Evolutionary conservation across 2,888 invertebrate species (phyloP), one percentile per base, ranked within the genome.

Genomic region (Sclerodermus sp.): DNA sequence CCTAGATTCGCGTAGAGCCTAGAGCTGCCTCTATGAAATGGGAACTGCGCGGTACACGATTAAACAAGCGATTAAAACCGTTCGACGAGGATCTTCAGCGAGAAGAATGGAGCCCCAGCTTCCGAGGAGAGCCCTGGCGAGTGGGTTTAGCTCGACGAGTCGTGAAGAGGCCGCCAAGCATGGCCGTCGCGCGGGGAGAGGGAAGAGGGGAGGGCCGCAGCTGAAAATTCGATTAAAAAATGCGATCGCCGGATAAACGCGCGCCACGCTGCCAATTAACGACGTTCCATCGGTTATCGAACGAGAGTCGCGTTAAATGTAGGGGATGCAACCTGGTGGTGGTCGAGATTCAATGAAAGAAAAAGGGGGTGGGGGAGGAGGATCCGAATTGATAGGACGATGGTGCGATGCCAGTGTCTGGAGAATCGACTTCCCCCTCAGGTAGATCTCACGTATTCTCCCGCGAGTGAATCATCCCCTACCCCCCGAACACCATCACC

Each of bases 171-270:
- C 30, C 18, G 30, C 31, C 18, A 18, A 16, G 32, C 36, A 9
- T 8, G 37, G 13, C 18, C 8, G 23, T 23, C 3, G n/a, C n/a
- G n/a, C n/a, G n/a, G 18, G 42, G 18, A 5, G 14, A 15, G n/a
- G 15, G 34, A 34, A 51, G 41, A 44, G 45, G 38, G 13, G 1
- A 45, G 47, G 44, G 4, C 8, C 42, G 40, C 49, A 44, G 51
- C 55, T 47, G 49, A 34, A 61, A 51, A 66, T 62, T 62, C 60
- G 61, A 67, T 66, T 63, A 64, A 66, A 67, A 23, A 66, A 57
- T 50, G 55, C 54, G 58, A 53, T 56, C 53, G 53, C 43, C 55
- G 47, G 55, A 50, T 46, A 59, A 61, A 60, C 46, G 61, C 8
- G 8, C n/a, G n/a, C n/a, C n/a, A n/a, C 50, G 39, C 53, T 55